These are phyloP conservation scores for Oscheius sp. DNA, from an alignment of 2,888 invertebrate species.

Conservation along the genomic window DNA sequence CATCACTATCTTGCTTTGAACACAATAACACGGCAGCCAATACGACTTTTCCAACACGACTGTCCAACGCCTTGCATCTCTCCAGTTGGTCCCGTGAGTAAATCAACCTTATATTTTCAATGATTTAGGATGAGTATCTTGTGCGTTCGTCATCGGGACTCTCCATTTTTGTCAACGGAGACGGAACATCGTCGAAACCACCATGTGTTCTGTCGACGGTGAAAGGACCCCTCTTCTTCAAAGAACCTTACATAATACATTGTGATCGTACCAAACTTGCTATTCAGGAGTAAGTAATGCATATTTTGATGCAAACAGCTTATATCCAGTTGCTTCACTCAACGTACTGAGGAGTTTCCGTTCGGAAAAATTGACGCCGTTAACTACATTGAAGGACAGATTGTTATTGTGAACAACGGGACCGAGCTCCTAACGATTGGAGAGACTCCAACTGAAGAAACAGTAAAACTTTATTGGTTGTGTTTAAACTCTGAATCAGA, in stretches of 20 bases:
- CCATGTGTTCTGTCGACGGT: conserved; percentile 10
- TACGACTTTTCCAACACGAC: conserved; percentile 11
- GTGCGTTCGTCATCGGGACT: conserved; percentile 11
- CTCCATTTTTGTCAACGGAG: conserved; percentile 17
- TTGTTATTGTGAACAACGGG: conserved; percentile 1
- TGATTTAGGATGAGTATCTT: conserved; percentile 16
- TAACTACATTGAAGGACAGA: conserved; percentile 21
- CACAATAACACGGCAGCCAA: neutral
- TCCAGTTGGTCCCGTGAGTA: conserved; percentile 6
- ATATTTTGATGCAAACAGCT: no score
- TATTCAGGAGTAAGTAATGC: conserved; percentile 12
- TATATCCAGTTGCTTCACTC: conserved; percentile 6
- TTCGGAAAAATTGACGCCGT: conserved; percentile 13
- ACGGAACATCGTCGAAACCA: conserved; percentile 21
- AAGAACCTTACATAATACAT: conserved; percentile 21
- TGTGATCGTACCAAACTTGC: conserved; percentile 10
- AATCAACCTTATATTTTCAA: neutral
- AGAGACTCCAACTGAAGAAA: conserved; percentile 9
- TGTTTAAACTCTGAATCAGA: neutral
- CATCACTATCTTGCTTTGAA: conserved; percentile 15
- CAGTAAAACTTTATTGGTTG: neutral
- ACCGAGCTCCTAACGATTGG: neutral
- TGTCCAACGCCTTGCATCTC: conserved; percentile 18
- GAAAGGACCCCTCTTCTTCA: conserved; percentile 20
- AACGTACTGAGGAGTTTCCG: conserved; percentile 22